Evolutionary conservation across 35 echinoderm and acorn worm genomes (phyloP), one percentile per base, ranked within the genome.

Genomic region (Heliocidaris tuberculata): DNA sequence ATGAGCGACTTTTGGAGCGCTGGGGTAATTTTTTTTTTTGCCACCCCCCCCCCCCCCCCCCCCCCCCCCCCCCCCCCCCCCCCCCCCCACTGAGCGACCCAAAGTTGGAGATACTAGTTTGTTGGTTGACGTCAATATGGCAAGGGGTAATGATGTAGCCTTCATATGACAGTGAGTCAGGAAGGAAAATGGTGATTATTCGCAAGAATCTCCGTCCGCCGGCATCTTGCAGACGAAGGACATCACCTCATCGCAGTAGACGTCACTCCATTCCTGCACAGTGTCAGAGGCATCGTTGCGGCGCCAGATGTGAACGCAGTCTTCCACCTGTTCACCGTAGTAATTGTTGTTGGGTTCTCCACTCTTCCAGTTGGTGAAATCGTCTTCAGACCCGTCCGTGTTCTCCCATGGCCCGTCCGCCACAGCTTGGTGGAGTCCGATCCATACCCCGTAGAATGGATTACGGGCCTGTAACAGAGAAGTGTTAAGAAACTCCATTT

Each of bases 261-360:
- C n/a, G 31, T 88, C 86, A 12, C 31, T 88, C 86, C 86, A 88
- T 48, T 5, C n/a, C n/a, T 88, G 86, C 4, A 5, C 9, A 48
- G 4, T 21, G 31, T 88, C 86, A 6, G 31, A 32, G 86, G 2
- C 86, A 48, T 35, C 86, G 16, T 35, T 88, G 8, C 0, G 0
- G 31, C 86, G 86, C 86, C 86, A 88, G 31, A 88, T 88, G 31
- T 88, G 86, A 27, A 88, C 86, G 47, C 86, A 88, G 86, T 88
- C 86, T 48, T 88, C 86, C 31, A 88, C 86, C 86, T 88, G 86
- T 48, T 31, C 30, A 35, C 31, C 10, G 86, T 88, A 88, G 10
- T 48, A 35, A 17, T 35, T 35, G 60, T 70, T 70, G 86, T 88
- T 88, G 86, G 86, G 86, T 21, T 88, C 86, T 35, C 2, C 86